phyloP scores from a whole-genome alignment of 2,888 invertebrate genomes.

The Cephus sareptanus region DNA sequence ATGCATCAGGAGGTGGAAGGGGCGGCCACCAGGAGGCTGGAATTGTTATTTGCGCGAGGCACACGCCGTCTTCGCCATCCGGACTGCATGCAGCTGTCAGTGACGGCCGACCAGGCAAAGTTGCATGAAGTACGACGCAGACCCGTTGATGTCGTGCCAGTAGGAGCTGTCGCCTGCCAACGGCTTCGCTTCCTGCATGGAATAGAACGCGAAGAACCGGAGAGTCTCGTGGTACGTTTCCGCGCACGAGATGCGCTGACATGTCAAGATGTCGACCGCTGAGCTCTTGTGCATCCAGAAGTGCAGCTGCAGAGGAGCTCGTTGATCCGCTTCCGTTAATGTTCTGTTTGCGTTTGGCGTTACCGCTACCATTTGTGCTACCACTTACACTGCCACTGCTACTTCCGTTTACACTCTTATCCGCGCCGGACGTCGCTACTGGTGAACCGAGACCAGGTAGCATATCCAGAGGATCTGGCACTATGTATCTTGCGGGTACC shows the following conservation, averaged over 20 bases:
- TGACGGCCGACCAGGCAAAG: slow-evolving; percentile 70
- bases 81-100: slow-evolving; percentile 93
- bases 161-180: slow-evolving; percentile 77
- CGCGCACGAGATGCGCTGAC: slow-evolving; percentile 92
- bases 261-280: slow-evolving; percentile 86
- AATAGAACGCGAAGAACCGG: slow-evolving; percentile 93
- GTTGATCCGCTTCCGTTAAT: neutral
- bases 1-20: slow-evolving; percentile 72
- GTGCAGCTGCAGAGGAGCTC: slow-evolving; percentile 51
- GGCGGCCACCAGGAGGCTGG: slow-evolving; percentile 94
- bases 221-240: slow-evolving; percentile 86
- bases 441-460: slow-evolving; percentile 61
- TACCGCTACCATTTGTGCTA: neutral
- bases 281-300: slow-evolving; percentile 72
- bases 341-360: neutral
- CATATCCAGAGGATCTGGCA: slow-evolving; percentile 84
- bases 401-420: slow-evolving; percentile 9
- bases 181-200: slow-evolving; percentile 89
- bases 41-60: slow-evolving; percentile 85
- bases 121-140: slow-evolving; percentile 84
- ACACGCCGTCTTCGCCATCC: slow-evolving; percentile 92
- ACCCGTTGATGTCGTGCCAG: slow-evolving; percentile 77
- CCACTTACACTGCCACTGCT: neutral
- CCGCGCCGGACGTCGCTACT: slow-evolving; percentile 9
- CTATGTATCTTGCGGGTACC: slow-evolving; percentile 88